Conservation (phyloP, 2,797 vertebrate species). For the Synanceia verrucosa region DNA sequence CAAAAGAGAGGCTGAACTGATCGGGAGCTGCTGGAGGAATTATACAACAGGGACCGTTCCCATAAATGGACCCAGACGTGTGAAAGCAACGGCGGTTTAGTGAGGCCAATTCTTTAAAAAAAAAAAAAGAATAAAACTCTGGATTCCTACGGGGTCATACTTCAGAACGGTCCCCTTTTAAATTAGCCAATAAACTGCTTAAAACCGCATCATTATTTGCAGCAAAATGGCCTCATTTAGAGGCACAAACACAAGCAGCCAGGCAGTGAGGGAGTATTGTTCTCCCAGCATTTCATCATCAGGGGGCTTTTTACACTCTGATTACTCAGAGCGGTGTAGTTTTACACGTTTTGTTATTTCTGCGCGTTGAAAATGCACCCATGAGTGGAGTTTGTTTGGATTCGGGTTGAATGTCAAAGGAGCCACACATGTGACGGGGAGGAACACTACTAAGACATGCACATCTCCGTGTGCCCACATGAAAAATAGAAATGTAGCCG, state of each 20-base stretch:
- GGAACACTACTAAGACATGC: constrained; percentile 25
- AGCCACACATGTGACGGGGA: constrained; percentile 42
- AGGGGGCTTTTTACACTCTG: constrained; percentile 39
- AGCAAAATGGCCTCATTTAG: constrained; percentile 59
- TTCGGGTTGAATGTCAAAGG: constrained; percentile 66
- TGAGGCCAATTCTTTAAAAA: constrained; percentile 47
- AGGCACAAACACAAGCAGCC: constrained; percentile 27
- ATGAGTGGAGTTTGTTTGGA: constrained; percentile 70
- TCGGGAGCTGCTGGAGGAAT: constrained; percentile 35
- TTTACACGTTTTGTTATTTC: constrained; percentile 21
- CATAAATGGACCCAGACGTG: constrained; percentile 66
- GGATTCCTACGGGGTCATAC: constrained; percentile 24
- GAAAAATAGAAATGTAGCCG: constrained; percentile 33
- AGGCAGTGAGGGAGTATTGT: constrained; percentile 5
- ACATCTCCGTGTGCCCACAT: constrained; percentile 29
- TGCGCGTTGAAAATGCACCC: constrained; percentile 41
- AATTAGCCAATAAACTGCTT: constrained; percentile 50
- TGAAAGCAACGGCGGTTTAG: constrained; percentile 62
- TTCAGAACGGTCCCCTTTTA: constrained; percentile 22
- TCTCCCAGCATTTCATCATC: constrained; percentile 31
- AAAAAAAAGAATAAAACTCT: constrained; percentile 45
- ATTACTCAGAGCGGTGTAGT: constrained; percentile 22
- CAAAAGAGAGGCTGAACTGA: background rate
- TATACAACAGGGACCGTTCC: constrained; percentile 44
- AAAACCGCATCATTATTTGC: constrained; percentile 59